Conservation (phyloP, 30 jellyfish, hydroid and myxozoan species). For the Turritopsis dohrnii region DNA sequence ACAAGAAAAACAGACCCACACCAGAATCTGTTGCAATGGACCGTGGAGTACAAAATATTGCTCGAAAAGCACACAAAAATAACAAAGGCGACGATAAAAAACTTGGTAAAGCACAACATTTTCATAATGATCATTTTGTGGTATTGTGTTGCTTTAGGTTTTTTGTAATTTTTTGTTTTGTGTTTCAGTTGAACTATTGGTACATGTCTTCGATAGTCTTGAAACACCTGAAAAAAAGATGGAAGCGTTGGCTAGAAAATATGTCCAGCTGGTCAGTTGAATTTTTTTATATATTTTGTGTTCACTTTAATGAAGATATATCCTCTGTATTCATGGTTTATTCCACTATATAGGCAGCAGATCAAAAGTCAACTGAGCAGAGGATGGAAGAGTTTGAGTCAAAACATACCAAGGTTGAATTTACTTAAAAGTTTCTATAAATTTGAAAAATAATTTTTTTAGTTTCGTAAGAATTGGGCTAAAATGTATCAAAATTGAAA, state of each 20-base stretch:
- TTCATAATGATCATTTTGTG: not conserved
- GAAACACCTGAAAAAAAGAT: slow-evolving; percentile 92
- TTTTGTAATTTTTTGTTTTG: not conserved
- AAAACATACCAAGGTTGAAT: slow-evolving; percentile 63
- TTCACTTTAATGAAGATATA: too few relatives aligned
- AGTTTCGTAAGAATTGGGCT: not conserved
- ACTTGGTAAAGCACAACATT: slow-evolving; percentile 17
- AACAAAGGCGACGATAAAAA: slow-evolving; percentile 45
- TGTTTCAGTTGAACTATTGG: slow-evolving; percentile 76
- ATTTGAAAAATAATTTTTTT: not conserved
- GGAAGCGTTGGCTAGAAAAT: slow-evolving; percentile 97
- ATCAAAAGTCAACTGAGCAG: slow-evolving; percentile 68
- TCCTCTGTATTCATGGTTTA: too few relatives aligned
- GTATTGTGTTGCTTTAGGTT: not conserved
- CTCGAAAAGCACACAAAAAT: slow-evolving; percentile 46
- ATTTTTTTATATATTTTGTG: too few relatives aligned
- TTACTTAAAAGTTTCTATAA: not conserved
- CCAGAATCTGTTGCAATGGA: slow-evolving; percentile 48
- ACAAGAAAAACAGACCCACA: slow-evolving; percentile 26
- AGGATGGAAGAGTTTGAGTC: slow-evolving; percentile 70
- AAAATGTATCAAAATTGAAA: not conserved
- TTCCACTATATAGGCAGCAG: slow-evolving; percentile 63
- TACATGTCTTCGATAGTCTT: slow-evolving; percentile 94
- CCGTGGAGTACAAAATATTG: slow-evolving; percentile 44
- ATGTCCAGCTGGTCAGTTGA: slow-evolving; percentile 80